A percentile compares a stretch with the other conserved stretches of the same genome.
These are phyloP conservation scores for Acleris emargana DNA, from an alignment of 2,888 invertebrate species.

Conservation along the genomic window DNA sequence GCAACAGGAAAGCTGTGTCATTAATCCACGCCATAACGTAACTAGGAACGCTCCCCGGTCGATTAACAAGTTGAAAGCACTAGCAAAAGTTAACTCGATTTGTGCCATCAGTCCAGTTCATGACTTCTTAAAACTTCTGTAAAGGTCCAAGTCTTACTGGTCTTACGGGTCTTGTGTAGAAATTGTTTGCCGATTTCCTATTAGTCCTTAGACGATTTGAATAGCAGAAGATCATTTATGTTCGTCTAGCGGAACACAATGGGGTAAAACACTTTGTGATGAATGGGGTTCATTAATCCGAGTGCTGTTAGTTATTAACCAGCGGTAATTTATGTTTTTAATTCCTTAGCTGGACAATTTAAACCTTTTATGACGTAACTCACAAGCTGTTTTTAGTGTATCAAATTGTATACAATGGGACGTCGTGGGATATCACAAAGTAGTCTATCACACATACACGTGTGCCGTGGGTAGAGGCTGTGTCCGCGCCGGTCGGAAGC, in stretches of 20 bases:
- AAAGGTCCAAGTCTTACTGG: constrained; percentile 20
- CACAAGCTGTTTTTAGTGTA: not conserved
- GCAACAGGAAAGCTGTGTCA: constrained; percentile 14
- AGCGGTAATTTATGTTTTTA: not conserved
- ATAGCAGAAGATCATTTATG: constrained; percentile 9
- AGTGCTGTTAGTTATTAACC: not conserved
- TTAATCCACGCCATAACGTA: constrained; percentile 30
- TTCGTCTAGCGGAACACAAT: not conserved
- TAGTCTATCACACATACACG: constrained; percentile 9
- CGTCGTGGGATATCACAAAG: not conserved
- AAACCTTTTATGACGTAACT: not conserved
- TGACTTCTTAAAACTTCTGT: too few relatives aligned
- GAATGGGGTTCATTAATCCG: too few relatives aligned
- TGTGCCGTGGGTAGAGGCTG: constrained; percentile 19
- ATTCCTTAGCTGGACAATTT: not conserved
- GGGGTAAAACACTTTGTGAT: not conserved
- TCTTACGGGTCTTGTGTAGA: not conserved
- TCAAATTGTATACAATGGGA: constrained; percentile 2
- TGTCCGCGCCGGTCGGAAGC: constrained; percentile 66
- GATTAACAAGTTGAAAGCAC: constrained; percentile 32
- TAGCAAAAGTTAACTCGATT: constrained; percentile 32
- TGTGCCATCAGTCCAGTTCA: constrained; percentile 18
- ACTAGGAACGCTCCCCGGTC: constrained; percentile 25
- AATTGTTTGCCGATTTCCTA: constrained; percentile 2
- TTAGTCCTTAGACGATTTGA: not conserved